Base-by-base conservation (phyloP, 2,888 invertebrate genomes). In the Eupithecia exiguata region DNA sequence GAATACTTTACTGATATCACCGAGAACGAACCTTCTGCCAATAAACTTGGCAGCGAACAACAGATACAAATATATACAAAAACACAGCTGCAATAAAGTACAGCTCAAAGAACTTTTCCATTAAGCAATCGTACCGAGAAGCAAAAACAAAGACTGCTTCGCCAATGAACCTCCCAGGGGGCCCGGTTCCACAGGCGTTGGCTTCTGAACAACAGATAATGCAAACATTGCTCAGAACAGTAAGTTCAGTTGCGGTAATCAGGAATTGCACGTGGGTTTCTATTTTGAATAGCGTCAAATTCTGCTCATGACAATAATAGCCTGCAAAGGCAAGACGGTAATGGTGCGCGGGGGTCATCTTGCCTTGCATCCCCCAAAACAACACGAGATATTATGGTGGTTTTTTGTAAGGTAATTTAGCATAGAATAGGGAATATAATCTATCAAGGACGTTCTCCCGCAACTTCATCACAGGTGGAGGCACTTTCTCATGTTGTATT, bases 401-500 rank as follows among this genome's bases (percentile, higher is more conserved):
- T 36, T 65, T 61, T 35, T 16, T n/a, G 4, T n/a, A n/a, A 21
- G n/a, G 4, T 1, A 10, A 63, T 63, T 36, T n/a, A 65, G n/a
- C n/a, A 38, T 10, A n/a, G 10, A 65, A 65, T 21, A 38, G 63
- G 5, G 38, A 12, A n/a, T 21, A 65, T 38, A 38, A n/a, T 65
- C 10, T 25, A 66, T 25, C 66, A 66, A 66, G 38, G 66, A 16
- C 21, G 18, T 5, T 69, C 43, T n/a, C 68, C 30, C 68, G 67
- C 21, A 10, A 43, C 66, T 76, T 80, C 78, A 79, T 78, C 77
- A 77, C 71, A 66, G 77, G 73, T 70, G 61, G 78, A 70, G 65
- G 61, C 72, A 49, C 74, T 77, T 78, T 38, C 80, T 83, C 82
- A 82, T 83, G 81, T 78, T 79, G 80, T 81, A 83, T 83, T 82